Conservation (phyloP, 2,797 vertebrate genomes). For the Pseudomugil gertrudae region DNA sequence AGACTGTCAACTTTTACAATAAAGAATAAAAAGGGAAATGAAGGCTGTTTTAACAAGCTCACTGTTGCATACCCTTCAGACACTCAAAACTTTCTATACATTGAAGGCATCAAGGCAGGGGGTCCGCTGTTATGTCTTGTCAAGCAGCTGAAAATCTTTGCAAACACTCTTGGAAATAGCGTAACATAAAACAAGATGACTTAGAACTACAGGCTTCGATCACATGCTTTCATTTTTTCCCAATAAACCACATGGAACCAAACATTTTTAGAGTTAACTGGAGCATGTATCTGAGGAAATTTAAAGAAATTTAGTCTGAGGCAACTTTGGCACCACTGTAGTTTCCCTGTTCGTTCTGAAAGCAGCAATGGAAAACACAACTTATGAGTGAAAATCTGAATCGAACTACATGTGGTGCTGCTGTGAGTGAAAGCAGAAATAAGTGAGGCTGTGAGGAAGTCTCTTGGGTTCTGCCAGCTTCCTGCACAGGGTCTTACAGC, state of each 20-base stretch:
- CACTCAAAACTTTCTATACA: conserved; percentile 2
- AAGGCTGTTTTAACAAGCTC: background rate
- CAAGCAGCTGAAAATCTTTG: conserved; percentile 5
- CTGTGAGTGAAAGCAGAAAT: conserved; percentile 12
- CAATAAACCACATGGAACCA: conserved; percentile 12
- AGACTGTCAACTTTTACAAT: conserved; percentile 24
- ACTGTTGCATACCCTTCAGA: conserved; percentile 10
- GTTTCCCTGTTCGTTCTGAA: conserved; percentile 8
- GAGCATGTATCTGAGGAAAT: background rate
- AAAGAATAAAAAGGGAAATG: background rate
- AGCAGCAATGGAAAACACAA: conserved; percentile 7
- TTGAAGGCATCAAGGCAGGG: background rate
- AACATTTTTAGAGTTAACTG: conserved; percentile 17
- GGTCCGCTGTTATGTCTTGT: background rate
- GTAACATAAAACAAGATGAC: conserved; percentile 28
- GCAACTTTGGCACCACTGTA: background rate
- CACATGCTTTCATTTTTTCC: conserved; percentile 37
- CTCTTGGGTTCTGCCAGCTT: conserved; percentile 20
- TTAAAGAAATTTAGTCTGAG: conserved; percentile 13
- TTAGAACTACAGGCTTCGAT: conserved; percentile 25
- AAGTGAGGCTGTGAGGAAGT: conserved; percentile 36
- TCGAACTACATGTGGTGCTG: conserved; percentile 2
- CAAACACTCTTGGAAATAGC: conserved; percentile 22
- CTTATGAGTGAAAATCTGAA: conserved; percentile 33
- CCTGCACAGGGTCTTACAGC: conserved; percentile 10